phyloP scores from a whole-genome alignment of 2,113 vertebrate species.

The Onychostoma macrolepis region DNA sequence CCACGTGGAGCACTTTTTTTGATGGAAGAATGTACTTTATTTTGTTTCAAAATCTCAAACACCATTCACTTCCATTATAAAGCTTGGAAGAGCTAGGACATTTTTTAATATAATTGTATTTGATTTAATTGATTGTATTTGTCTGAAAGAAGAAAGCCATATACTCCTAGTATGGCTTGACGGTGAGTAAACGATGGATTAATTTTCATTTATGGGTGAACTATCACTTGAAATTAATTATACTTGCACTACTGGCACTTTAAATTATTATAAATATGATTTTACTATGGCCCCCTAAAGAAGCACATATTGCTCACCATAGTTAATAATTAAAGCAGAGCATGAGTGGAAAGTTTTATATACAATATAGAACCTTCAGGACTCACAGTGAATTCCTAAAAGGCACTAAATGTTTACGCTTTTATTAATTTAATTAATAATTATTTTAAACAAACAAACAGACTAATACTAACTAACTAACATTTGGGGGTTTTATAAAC shows the following conservation, averaged over 20 bases:
- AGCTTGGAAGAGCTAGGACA: no score
- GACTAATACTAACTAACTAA: not conserved
- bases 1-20: no score
- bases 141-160: no score
- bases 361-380: not conserved
- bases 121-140: no score
- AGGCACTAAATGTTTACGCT: not conserved
- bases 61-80: no score
- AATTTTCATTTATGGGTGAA: no score
- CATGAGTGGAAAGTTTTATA: not conserved
- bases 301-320: not conserved
- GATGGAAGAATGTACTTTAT: no score
- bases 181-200: no score
- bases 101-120: no score
- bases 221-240: no score
- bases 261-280: not conserved
- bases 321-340: not conserved
- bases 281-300: not conserved
- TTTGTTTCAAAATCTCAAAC: no score
- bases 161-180: no score
- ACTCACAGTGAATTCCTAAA: not conserved
- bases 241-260: not conserved
- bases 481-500: slow-evolving; percentile 65
- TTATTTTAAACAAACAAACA: not conserved
- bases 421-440: not conserved